These are phyloP conservation scores for Cactoblastis cactorum DNA, from an alignment of 2,888 invertebrate genomes.

Conservation along the genomic window DNA sequence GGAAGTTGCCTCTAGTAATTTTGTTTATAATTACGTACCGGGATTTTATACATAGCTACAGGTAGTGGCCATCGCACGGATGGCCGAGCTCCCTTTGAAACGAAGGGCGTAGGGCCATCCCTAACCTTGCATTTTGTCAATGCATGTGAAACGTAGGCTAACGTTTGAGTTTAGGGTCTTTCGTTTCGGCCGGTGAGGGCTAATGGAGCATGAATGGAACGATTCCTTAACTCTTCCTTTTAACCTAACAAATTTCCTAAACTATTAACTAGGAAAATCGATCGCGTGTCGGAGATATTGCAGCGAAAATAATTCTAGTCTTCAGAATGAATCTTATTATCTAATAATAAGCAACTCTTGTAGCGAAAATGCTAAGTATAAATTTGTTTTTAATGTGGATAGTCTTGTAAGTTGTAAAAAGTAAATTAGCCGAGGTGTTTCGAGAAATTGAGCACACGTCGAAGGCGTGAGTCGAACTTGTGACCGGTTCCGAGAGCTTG, in stretches of 20 bases:
- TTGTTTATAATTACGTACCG: constrained; percentile 63
- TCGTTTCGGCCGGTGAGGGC: constrained; percentile 59
- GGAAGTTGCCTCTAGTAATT: constrained; percentile 47
- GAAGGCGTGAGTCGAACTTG: constrained; percentile 19
- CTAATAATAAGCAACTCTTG: too few relatives aligned
- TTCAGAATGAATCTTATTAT: too few relatives aligned
- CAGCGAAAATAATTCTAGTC: too few relatives aligned
- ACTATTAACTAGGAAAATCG: not conserved
- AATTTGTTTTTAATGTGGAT: constrained; percentile 39
- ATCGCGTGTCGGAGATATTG: constrained; percentile 7
- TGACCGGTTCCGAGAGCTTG: constrained; percentile 42
- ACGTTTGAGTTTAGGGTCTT: constrained; percentile 49
- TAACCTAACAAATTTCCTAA: constrained; percentile 15
- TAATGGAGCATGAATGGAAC: constrained; percentile 65
- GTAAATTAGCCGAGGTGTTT: constrained; percentile 44
- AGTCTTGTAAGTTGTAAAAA: constrained; percentile 40
- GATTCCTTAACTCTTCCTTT: constrained; percentile 43
- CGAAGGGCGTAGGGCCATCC: constrained; percentile 49
- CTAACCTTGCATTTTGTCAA: constrained; percentile 44
- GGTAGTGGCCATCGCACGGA: constrained; percentile 66
- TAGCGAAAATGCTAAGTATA: constrained; percentile 23
- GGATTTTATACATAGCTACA: constrained; percentile 59
- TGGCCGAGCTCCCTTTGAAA: constrained; percentile 66
- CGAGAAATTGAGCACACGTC: constrained; percentile 34
- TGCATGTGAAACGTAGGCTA: constrained; percentile 38